Evolutionary conservation across 2,797 vertebrate genomes (phyloP), one percentile per base, ranked within the genome.

Genomic region (Xenentodon cancila): DNA sequence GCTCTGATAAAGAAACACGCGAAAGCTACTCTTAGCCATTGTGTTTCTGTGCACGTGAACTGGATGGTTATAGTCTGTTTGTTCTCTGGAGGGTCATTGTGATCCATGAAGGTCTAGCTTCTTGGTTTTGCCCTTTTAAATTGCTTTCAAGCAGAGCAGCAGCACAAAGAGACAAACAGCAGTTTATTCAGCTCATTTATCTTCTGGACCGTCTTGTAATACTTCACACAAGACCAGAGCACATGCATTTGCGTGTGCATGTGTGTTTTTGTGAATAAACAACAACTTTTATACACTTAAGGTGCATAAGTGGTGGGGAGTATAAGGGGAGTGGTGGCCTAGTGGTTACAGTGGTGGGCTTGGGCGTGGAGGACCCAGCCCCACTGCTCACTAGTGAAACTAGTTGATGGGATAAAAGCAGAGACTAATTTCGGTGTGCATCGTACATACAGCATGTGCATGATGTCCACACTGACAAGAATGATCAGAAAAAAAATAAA

Each of bases 61-160:
- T 21, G 11, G 32, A 46, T 63, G 61, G 57, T 60, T 72, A 47
- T 70, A 70, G 73, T 84, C 32, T 62, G 40, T 53, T 40, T 40
- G 30, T 21, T 65, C 67, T 61, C 68, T 18, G 40, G 54, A 68
- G 65, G 56, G 47, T 68, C 57, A 55, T 58, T 60, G 64, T 74
- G 73, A 80, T 82, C 70, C 70, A 73, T 82, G 75, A 59, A 61
- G 60, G 73, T 69, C 67, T 58, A 70, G 60, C 54, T 63, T 69
- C 68, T 60, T 70, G 47, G 61, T 73, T 76, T 75, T 67, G 64
- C 42, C 56, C 51, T 70, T 81, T 77, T 64, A 49, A 77, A 53
- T 50, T 17, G 61, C 52, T 70, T 75, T 66, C 30, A 61, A 46
- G 7, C 19, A 9, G 27, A 58, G 53, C 66, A 40, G 37, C 65